Base-by-base conservation (phyloP, 2,888 invertebrate genomes). In the Agrotis exclamationis region DNA sequence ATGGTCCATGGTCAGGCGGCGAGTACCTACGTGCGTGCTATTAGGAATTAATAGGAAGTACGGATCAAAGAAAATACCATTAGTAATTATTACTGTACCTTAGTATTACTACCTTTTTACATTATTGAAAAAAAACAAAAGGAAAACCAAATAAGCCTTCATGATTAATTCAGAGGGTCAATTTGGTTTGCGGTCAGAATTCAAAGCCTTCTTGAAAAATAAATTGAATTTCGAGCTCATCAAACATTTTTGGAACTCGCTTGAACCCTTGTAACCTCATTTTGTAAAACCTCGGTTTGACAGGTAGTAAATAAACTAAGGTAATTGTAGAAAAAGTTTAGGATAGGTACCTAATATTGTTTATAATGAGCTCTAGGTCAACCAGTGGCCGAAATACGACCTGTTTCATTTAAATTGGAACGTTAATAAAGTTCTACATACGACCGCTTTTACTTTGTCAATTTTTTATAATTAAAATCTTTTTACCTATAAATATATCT, bases 151-250 rank as follows among this genome's bases (percentile, higher is more conserved):
- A 14, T 24, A 53, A 24, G 28, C 51, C 56, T 63, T 71, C 66
- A 71, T 79, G 65, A 47, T 78, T 71, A 66, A 79, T 79, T 79
- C 82, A 82, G 18, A 71, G 73, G 60, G 39, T 64, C 60, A 64
- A 82, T 77, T 81, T 62, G 59, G 63, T 60, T 63, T 28, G 66
- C 59, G 72, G 82, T 63, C 51, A 60, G 62, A 33, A 54, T 48
- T 28, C 66, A 50, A 48, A 60, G 22, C 33, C 22, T 60, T 70
- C 67, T 77, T 72, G 53, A 82, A 57, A 77, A 62, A 56, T 54
- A 28, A 60, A 78, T 76, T 64, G 63, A 64, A 80, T 76, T 76
- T 76, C 18, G 24, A 62, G 50, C 71, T 51, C 47, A 20, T 53
- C 58, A 59, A 53, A 47, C 44, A 63, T 63, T 62, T 75, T 81